Evolutionary conservation across 2,888 invertebrate genomes (phyloP), one percentile per base, ranked within the genome.

Genomic region (Trachelus tabidus): DNA sequence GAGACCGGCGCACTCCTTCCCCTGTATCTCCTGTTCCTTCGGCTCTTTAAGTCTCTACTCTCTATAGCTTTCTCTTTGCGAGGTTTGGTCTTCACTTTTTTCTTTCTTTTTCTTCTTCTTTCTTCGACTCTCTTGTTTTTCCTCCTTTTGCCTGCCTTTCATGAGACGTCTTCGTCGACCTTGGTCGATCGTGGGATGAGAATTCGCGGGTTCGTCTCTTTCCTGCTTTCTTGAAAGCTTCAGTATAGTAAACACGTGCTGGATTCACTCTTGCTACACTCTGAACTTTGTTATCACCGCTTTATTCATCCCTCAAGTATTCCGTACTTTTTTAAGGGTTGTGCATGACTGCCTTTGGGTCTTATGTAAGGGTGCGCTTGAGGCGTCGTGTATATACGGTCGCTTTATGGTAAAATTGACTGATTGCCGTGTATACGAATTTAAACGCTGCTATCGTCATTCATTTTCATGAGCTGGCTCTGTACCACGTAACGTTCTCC

Each of bases 391-490:
- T 23, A 4, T 56, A 23, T 56, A 23, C 0, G 23, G 23, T 56
- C 40, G 9, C 23, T 56, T 56, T 56, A 56, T 23, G 23, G 9
- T 56, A 56, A 56, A 15, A 56, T 56, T 56, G 56, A 56, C 56
- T 23, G 56, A 56, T 56, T 56, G 71, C 30, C 30, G 9, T 31
- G 34, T 11, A 11, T n/a, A 34, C 30, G 11, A 30, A 30, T 34
- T 71, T 71, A 33, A 71, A 33, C 71, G 30, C 11, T 9, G 9
- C 23, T 2, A 23, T 56, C 56, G 23, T 71, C 71, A 71, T 71
- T 71, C 71, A 71, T 71, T 71, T 71, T 71, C 71, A 71, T 71
- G 30, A 71, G 71, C 31, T 34, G 23, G 4, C 71, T 33, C 71
- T 31, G 15, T 30, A 33, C 71, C 15, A 6, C 31, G 12, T 71